phyloP scores from a whole-genome alignment of 2,113 vertebrate species.

The Eulacestoma nigropectus region DNA sequence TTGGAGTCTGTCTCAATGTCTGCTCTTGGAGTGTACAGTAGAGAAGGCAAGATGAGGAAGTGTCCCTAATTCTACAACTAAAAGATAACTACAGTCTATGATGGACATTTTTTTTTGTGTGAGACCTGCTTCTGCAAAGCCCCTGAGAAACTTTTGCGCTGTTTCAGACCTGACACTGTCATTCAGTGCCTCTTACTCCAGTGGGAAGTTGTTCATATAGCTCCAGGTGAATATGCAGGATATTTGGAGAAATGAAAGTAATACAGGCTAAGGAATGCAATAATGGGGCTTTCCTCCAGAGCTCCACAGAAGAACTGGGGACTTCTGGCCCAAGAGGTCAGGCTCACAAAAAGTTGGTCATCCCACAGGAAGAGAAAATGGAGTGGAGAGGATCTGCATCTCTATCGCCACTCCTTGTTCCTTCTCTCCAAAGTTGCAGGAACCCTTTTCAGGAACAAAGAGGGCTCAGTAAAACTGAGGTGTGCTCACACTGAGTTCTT shows the following conservation, averaged over 20 bases:
- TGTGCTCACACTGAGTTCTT: neutral
- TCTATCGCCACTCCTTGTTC: neutral
- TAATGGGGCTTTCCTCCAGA: neutral
- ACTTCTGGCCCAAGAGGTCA: accelerated
- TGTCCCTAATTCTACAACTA: accelerated
- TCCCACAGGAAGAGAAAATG: neutral
- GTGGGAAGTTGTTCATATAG: accelerated
- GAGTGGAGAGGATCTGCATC: neutral
- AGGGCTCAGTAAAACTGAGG: neutral
- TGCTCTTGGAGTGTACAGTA: neutral
- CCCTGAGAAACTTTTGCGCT: neutral
- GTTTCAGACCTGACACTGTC: neutral
- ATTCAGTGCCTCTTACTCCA: neutral
- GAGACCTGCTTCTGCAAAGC: neutral
- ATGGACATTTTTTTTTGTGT: neutral
- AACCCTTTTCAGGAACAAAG: neutral
- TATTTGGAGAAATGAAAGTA: neutral
- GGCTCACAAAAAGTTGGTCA: neutral
- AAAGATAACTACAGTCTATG: neutral
- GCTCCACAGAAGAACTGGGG: neutral
- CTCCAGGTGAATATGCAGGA: neutral
- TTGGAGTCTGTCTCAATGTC: neutral
- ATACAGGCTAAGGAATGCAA: neutral
- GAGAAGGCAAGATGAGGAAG: neutral
- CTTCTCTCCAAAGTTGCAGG: neutral